Conservation (phyloP, 1,140 invertebrate species). For the Pseudomyrmex sp. region DNA sequence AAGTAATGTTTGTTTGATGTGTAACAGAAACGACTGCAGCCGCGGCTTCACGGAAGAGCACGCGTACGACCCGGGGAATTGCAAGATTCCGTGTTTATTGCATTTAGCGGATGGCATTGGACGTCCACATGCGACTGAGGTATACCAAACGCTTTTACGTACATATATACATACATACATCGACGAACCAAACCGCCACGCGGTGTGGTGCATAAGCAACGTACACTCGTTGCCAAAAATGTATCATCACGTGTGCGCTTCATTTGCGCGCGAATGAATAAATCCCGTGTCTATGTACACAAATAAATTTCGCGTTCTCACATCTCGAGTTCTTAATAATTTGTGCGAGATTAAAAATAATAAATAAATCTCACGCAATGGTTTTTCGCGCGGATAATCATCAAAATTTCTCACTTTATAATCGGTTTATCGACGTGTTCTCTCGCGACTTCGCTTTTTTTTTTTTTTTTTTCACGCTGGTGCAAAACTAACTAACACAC, state of each 20-base stretch:
- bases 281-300: background rate
- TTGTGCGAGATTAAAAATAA: background rate
- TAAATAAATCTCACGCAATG: no score
- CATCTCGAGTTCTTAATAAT: background rate
- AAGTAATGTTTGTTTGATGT: slow-evolving; percentile 58
- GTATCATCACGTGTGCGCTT: background rate
- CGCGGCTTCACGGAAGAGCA: slow-evolving; percentile 48
- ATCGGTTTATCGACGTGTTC: background rate
- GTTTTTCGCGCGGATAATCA: background rate
- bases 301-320: background rate
- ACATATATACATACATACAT: slow-evolving; percentile 35
- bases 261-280: background rate
- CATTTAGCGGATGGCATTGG: slow-evolving; percentile 78
- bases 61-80: slow-evolving; percentile 70
- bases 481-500: background rate
- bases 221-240: slow-evolving; percentile 70
- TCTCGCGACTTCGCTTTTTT: background rate
- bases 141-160: slow-evolving; percentile 65
- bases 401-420: background rate
- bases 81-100: slow-evolving; percentile 80
- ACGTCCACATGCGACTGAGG: slow-evolving; percentile 73
- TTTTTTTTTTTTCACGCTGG: background rate
- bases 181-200: slow-evolving; percentile 35
- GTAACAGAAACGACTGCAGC: slow-evolving; percentile 61
- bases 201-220: slow-evolving; percentile 49